Conservation (phyloP, 2,113 vertebrate genomes). For the Mastomys coucha region DNA sequence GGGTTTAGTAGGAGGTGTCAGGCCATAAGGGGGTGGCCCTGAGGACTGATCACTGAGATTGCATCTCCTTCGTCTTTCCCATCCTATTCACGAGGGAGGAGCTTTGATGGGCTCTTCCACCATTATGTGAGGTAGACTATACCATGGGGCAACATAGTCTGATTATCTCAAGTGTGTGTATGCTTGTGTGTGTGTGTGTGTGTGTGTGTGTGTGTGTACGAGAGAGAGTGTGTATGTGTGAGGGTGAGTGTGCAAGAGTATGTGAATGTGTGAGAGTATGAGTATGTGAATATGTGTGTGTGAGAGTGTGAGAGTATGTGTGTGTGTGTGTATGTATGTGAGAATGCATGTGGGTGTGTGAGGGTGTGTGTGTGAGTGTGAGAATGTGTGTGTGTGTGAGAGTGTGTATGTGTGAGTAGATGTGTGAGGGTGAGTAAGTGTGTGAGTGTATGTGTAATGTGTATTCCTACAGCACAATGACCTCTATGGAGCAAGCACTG, state of each 20-base stretch:
- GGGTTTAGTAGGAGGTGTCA: too few relatives aligned
- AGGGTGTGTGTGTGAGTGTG: background rate
- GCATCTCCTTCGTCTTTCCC: background rate
- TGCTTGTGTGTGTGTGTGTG: too few relatives aligned
- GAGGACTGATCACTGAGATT: background rate
- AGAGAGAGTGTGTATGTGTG: too few relatives aligned
- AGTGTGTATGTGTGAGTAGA: background rate
- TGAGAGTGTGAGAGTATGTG: background rate
- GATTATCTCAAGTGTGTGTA: background rate
- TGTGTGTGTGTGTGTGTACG: too few relatives aligned
- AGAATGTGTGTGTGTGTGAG: too few relatives aligned
- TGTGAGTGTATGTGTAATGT: background rate
- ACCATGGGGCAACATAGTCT: background rate
- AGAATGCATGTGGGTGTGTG: fast-evolving
- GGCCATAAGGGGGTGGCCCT: background rate
- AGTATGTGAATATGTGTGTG: too few relatives aligned
- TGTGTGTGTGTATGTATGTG: background rate
- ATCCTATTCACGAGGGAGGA: background rate
- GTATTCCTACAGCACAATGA: too few relatives aligned
- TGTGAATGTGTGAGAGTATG: background rate
- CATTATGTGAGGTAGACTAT: background rate
- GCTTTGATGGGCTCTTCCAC: background rate
- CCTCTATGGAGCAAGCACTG: background rate
- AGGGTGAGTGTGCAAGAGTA: too few relatives aligned
- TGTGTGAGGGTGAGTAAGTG: background rate